These are phyloP conservation scores for Mesembrinibis cayennensis DNA, from an alignment of 2,113 vertebrate genomes.

Conservation along the genomic window DNA sequence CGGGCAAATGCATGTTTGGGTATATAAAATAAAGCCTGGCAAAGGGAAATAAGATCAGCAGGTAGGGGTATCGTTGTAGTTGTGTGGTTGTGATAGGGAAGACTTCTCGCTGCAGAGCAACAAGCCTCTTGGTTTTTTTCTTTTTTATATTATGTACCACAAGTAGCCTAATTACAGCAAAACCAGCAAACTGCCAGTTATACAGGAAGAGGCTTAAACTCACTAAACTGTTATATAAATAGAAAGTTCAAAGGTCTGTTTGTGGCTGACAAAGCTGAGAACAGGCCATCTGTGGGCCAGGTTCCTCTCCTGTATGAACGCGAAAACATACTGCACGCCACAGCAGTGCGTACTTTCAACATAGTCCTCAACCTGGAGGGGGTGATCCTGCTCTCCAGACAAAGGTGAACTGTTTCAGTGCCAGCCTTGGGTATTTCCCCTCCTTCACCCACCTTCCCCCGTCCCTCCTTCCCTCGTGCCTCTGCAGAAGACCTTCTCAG, in stretches of 20 bases:
- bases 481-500: conserved; percentile 9
- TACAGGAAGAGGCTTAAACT: conserved; percentile 80
- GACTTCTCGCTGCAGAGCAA: background rate
- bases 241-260: conserved; percentile 81
- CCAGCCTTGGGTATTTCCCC: background rate
- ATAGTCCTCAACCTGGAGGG: conserved; percentile 14
- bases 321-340: background rate
- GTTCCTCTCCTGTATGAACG: conserved; percentile 45
- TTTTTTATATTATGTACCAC: conserved; percentile 61
- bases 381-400: conserved; percentile 49
- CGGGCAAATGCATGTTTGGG: background rate
- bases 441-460: background rate
- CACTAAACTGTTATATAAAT: conserved; percentile 81
- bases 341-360: background rate
- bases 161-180: conserved; percentile 76
- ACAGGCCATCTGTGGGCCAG: conserved; percentile 74
- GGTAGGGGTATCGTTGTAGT: background rate
- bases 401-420: conserved; percentile 70
- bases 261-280: conserved; percentile 71
- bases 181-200: conserved; percentile 73
- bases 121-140: background rate
- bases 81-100: background rate
- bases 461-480: background rate
- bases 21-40: background rate
- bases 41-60: background rate